Conservation (phyloP, 2,888 invertebrate genomes). For the Corythucha ciliata region DNA sequence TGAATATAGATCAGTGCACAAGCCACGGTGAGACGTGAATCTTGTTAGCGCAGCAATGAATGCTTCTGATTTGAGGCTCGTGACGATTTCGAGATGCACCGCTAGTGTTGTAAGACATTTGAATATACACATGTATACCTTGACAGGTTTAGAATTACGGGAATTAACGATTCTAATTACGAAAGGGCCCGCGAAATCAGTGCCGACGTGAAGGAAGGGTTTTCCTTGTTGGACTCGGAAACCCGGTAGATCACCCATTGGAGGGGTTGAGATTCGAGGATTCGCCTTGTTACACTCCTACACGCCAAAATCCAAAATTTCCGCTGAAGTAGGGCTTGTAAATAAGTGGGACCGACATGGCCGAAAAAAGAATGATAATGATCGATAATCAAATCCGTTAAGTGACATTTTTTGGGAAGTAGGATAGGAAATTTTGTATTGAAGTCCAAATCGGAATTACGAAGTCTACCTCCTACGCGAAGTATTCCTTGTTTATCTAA, state of each 20-base stretch:
- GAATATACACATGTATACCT: slow-evolving; percentile 36
- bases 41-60: slow-evolving; percentile 38
- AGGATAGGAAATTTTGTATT: slow-evolving; percentile 15
- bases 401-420: slow-evolving; percentile 15
- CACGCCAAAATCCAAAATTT: slow-evolving; percentile 20
- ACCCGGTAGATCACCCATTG: slow-evolving; percentile 23
- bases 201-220: slow-evolving; percentile 36
- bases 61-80: slow-evolving; percentile 35
- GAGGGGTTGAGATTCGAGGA: slow-evolving; percentile 3
- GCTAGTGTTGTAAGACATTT: slow-evolving; percentile 36
- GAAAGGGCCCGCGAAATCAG: too few relatives aligned
- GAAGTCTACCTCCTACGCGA: slow-evolving; percentile 24
- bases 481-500: slow-evolving; percentile 8
- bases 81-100: slow-evolving; percentile 38
- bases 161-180: slow-evolving; percentile 26
- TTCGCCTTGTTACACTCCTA: slow-evolving; percentile 20
- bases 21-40: slow-evolving; percentile 37
- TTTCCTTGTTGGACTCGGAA: slow-evolving; percentile 16
- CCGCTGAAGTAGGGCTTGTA: slow-evolving; percentile 2
- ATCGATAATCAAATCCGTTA: slow-evolving; percentile 16
- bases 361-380: slow-evolving; percentile 18
- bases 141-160: slow-evolving; percentile 27
- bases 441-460: background rate
- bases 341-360: slow-evolving; percentile 4
- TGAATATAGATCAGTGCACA: slow-evolving; percentile 34